These are phyloP conservation scores for Dasysyrphus albostriatus DNA, from an alignment of 2,888 invertebrate genomes.

Conservation along the genomic window DNA sequence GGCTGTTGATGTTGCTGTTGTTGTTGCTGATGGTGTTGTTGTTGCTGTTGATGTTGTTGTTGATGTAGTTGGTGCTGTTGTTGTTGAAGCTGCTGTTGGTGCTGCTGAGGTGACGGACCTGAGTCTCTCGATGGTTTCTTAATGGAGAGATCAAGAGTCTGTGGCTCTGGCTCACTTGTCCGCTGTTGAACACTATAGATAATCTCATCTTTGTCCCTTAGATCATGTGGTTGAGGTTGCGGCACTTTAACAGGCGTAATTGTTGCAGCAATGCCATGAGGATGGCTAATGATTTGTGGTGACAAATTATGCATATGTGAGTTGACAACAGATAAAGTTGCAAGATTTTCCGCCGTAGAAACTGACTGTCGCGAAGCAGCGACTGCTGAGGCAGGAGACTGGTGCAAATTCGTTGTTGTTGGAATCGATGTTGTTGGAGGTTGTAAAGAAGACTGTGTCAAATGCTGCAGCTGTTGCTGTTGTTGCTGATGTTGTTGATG, in stretches of 20 bases:
- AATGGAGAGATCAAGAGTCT: constrained; percentile 90
- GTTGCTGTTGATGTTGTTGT: constrained; percentile 79
- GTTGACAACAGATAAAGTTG: constrained; percentile 89
- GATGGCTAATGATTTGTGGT: constrained; percentile 80
- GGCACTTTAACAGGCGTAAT: constrained; percentile 86
- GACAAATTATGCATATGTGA: constrained; percentile 82
- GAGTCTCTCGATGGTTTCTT: constrained; percentile 87
- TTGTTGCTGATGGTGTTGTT: constrained; percentile 76
- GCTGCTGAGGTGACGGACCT: constrained; percentile 80
- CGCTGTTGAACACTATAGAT: constrained; percentile 80
- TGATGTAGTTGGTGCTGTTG: constrained; percentile 68
- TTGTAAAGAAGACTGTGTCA: constrained; percentile 52
- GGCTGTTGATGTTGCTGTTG: constrained; percentile 56
- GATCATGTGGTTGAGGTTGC: constrained; percentile 80
- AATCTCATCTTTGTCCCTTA: constrained; percentile 80
- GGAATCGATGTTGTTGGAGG: constrained; percentile 65
- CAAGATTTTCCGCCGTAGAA: constrained; percentile 84
- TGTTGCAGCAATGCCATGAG: constrained; percentile 86
- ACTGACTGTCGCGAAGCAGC: constrained; percentile 65
- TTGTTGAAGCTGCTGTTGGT: constrained; percentile 79
- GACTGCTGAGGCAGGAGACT: constrained; percentile 46
- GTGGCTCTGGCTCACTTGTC: constrained; percentile 86
- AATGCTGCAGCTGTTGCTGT: constrained; percentile 64
- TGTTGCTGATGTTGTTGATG: constrained; percentile 77
- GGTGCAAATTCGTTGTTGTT: constrained; percentile 61